Conservation (phyloP, 2,797 vertebrate species). For the Ctenopoma kingsleyae region DNA sequence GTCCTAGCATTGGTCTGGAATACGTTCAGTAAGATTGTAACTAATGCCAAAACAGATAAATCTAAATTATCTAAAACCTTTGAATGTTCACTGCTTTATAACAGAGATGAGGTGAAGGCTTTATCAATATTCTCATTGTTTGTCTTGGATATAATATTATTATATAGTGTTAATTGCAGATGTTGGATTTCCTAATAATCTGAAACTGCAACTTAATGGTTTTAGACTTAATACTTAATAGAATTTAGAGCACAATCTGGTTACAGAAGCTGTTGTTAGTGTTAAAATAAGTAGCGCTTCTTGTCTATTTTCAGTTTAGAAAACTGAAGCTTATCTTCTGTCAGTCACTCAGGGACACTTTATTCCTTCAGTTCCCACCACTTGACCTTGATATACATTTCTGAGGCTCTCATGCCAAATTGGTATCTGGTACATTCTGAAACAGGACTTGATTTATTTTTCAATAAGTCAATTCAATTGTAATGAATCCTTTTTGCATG, state of each 20-base stretch:
- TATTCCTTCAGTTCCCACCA: conserved; percentile 14
- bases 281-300: neutral
- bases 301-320: conserved; percentile 5
- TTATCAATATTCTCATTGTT: neutral
- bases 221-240: too few relatives aligned
- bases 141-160: too few relatives aligned
- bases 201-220: too few relatives aligned
- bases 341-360: neutral
- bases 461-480: neutral
- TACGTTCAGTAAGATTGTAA: neutral
- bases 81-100: neutral
- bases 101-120: neutral
- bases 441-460: neutral
- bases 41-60: neutral
- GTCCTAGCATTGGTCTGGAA: neutral
- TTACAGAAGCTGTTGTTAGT: neutral
- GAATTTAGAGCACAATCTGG: too few relatives aligned
- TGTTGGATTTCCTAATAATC: neutral
- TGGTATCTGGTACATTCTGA: conserved; percentile 15
- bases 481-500: neutral
- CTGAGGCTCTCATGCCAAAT: neutral
- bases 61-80: neutral
- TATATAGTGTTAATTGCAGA: neutral
- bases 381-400: conserved; percentile 28
- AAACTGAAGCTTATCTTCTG: conserved; percentile 13